Conservation (phyloP, 2,888 invertebrate genomes). For the Cecidostiba fungosa region DNA sequence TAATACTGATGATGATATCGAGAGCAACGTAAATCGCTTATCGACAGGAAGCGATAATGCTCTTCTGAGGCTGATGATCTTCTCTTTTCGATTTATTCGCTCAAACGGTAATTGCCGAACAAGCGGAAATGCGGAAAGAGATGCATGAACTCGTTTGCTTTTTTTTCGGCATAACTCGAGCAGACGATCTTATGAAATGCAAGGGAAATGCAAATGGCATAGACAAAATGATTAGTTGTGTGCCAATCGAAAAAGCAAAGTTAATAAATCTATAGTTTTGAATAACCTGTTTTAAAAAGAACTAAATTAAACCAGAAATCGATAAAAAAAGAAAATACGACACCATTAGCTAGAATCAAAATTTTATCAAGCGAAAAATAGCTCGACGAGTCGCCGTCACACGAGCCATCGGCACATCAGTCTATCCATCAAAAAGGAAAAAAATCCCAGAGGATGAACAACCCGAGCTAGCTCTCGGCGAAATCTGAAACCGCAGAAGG, state of each 20-base stretch:
- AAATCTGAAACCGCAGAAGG: neutral
- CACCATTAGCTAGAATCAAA: too few species aligned
- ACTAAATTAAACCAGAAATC: neutral
- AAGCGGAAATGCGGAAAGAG: neutral
- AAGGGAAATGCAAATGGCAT: too few species aligned
- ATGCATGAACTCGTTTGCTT: too few species aligned
- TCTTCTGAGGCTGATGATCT: neutral
- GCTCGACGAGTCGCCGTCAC: too few species aligned
- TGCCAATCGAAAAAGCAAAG: too few species aligned
- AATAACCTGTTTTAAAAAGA: neutral
- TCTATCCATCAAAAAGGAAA: too few species aligned
- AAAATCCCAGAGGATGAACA: too few species aligned
- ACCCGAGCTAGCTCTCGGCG: neutral
- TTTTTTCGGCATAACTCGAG: too few species aligned
- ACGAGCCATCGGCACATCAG: too few species aligned
- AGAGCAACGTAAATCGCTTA: neutral
- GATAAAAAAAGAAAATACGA: neutral
- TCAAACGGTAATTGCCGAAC: neutral
- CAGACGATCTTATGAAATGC: neutral
- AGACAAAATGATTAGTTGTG: too few species aligned
- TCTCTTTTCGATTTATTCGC: neutral
- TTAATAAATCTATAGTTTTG: neutral
- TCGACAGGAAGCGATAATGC: constrained; percentile 1
- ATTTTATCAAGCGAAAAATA: too few species aligned
- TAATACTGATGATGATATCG: constrained; percentile 7